Conservation (phyloP, 2,888 invertebrate species). For the Synanthedon formicaeformis region DNA sequence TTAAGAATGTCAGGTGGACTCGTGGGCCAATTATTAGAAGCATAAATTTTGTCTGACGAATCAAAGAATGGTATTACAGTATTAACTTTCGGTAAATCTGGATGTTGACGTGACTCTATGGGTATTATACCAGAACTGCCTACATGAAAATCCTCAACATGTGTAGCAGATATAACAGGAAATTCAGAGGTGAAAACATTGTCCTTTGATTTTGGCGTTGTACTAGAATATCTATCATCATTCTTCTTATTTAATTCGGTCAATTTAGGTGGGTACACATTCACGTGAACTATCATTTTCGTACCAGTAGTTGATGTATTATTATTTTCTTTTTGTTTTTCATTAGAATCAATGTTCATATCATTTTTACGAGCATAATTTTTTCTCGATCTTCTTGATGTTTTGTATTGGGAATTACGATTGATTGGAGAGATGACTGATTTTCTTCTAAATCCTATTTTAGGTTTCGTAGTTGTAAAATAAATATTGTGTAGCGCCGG, state of each 20-base stretch:
- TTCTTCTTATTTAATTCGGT: constrained; percentile 23
- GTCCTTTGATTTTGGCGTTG: constrained; percentile 7
- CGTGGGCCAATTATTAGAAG: constrained; percentile 18
- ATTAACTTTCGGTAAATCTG: constrained; percentile 17
- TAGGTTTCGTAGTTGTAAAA: constrained; percentile 43
- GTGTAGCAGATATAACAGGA: constrained; percentile 31
- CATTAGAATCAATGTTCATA: not conserved
- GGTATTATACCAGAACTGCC: constrained; percentile 57
- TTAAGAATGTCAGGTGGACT: constrained; percentile 40
- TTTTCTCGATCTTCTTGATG: constrained; percentile 13
- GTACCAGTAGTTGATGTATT: constrained; percentile 27
- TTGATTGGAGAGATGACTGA: constrained; percentile 20
- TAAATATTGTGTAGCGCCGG: constrained; percentile 33
- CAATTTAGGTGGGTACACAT: constrained; percentile 68
- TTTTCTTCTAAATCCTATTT: constrained; percentile 48
- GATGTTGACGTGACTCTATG: constrained; percentile 21
- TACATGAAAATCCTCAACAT: constrained; percentile 49
- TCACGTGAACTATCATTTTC: constrained; percentile 75
- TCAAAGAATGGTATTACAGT: constrained; percentile 27
- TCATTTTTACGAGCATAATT: not conserved
- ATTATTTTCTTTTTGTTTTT: constrained; percentile 9
- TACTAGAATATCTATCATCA: constrained; percentile 13
- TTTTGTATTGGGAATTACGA: constrained; percentile 23
- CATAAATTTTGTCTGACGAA: constrained; percentile 18
- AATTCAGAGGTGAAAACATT: constrained; percentile 18